A percentile compares a stretch with the other conserved stretches of the same genome.
Conservation (phyloP, 64 coral and sea anemone species). For the Astreopora myriophthalma region DNA sequence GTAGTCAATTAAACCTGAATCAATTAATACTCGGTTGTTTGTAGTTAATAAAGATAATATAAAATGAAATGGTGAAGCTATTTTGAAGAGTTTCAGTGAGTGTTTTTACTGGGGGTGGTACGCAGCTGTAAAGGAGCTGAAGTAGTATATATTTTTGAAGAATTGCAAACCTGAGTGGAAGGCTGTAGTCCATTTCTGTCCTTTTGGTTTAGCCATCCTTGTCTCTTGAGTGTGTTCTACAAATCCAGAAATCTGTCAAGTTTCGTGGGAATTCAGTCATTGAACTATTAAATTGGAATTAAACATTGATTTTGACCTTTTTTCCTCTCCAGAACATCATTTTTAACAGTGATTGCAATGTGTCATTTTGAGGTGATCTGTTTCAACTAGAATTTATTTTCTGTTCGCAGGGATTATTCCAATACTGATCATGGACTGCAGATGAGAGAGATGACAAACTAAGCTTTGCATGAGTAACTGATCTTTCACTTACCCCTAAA, state of each 20-base stretch:
- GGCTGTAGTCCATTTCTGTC: background rate
- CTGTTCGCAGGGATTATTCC: constrained; percentile 66
- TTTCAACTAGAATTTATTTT: constrained; percentile 55
- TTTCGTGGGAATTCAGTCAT: too few species aligned
- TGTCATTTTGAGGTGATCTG: background rate
- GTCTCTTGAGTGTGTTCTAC: background rate
- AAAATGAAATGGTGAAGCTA: too few species aligned
- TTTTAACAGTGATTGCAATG: background rate
- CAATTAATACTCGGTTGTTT: too few species aligned
- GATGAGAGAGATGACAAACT: constrained; percentile 67
- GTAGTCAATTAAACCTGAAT: too few species aligned
- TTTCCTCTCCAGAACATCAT: background rate
- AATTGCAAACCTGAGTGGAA: too few species aligned
- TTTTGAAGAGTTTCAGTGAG: too few species aligned
- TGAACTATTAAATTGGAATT: background rate
- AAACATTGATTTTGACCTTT: background rate
- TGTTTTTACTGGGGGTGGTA: too few species aligned
- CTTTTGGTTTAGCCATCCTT: background rate
- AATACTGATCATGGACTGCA: constrained; percentile 62
- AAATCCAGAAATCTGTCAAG: background rate
- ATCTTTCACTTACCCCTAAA: background rate
- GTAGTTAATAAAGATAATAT: too few species aligned
- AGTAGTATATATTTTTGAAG: too few species aligned
- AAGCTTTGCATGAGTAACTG: constrained; percentile 6
- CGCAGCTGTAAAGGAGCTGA: too few species aligned